phyloP scores from a whole-genome alignment of 2,113 vertebrate species.

The Otus sunia region DNA sequence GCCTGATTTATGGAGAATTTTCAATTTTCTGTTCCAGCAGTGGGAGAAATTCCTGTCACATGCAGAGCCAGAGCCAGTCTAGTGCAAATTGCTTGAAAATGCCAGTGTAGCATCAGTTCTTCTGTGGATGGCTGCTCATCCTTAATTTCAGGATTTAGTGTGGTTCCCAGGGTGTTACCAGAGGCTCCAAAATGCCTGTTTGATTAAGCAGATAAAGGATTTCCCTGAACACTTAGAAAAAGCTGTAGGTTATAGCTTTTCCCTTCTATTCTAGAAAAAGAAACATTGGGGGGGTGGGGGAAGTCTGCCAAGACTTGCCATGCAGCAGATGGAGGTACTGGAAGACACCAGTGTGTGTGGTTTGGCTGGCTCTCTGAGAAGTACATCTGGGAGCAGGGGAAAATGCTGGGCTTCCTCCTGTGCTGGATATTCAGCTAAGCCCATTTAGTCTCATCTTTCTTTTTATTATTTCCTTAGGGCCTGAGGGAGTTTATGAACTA shows the following conservation, averaged over 20 bases:
- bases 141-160: not conserved
- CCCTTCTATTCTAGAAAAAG: not conserved
- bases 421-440: not conserved
- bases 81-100: not conserved
- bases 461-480: slow-evolving; percentile 9
- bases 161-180: not conserved
- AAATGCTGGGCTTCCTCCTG: not conserved
- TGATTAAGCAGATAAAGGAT: not conserved
- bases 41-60: not conserved
- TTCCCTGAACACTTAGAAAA: not conserved
- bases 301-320: not conserved
- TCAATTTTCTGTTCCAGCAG: not conserved
- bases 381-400: not conserved
- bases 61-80: not conserved
- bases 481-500: not conserved
- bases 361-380: not conserved
- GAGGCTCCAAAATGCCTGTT: not conserved
- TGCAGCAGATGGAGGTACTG: not conserved
- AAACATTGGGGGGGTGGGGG: not conserved
- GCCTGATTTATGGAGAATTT: not conserved
- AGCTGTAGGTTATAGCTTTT: not conserved
- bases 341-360: not conserved
- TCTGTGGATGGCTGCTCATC: not conserved
- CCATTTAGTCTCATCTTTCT: not conserved
- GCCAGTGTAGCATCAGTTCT: not conserved